Base-by-base conservation (phyloP, 2,888 invertebrate species). In the Bibio marci region DNA sequence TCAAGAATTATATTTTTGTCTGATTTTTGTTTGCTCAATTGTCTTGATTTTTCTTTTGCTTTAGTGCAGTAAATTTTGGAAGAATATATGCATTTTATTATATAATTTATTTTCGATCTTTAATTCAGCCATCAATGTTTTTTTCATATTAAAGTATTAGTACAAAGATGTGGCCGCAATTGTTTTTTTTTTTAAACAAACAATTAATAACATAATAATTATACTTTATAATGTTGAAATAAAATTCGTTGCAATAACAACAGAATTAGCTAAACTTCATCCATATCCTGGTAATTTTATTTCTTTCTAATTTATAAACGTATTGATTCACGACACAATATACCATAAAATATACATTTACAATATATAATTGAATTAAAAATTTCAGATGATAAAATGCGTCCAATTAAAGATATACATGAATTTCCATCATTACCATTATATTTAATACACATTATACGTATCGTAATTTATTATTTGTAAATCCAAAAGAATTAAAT, bases 401-500 rank as follows among this genome's bases (percentile, higher is more conserved):
- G 85, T 1, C 86, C 87, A 0, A 72, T 77, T 31, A 87, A 87
- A 59, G 88, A 95, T 64, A 69, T 92, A 39, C 65, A 92, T 1
- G 81, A 92, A 56, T 91, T 95, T 65, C 87, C 91, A 1, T 62
- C 72, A 2, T 70, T 71, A 47, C 75, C 85, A 47, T n/a, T n/a
- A 69, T 86, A 18, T 71, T 79, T 43, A 70, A 71, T 41, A 90
- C 94, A 2, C 85, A 91, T 63, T 79, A 82, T 48, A 74, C 72
- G 26, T 94, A 90, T 65, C 73, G 94, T 38, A 92, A 88, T 67
- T 64, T 95, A 37, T 62, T 97, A 36, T 97, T 77, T 62, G 71
- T 97, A n/a, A 79, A 80, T 52, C 91, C 92, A 10, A 80, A 80
- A 52, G 81, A 80, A 50, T 65, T 91, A 49, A 94, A 91, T 64